Base-by-base conservation (phyloP, 2,797 vertebrate genomes). In the Enoplosus armatus region DNA sequence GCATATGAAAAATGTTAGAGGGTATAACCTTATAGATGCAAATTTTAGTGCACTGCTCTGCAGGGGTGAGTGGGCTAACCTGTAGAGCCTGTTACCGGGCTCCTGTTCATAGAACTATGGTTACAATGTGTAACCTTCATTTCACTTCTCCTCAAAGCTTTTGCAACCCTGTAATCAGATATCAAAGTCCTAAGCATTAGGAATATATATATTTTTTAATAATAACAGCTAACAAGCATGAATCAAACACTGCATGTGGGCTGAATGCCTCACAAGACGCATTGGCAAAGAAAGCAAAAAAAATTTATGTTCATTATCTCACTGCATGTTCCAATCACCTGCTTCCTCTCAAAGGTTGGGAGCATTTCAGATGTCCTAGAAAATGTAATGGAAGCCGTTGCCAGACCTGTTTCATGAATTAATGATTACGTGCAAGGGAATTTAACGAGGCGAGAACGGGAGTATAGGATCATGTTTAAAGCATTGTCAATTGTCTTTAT, bases 401-500 rank as follows among this genome's bases (percentile, higher is more conserved):
- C 77, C 70, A 85, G 82, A 78, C 68, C 65, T 62, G 45, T 61
- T 77, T 88, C 54, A 89, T 89, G 58, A 88, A 93, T 93, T 80
- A 91, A 90, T 89, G 72, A 90, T 83, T 74, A 84, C 51, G 48
- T 77, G 75, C 74, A 8, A 48, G 63, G 65, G 80, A 80, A 84
- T 83, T 63, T 82, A 85, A 89, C n/a, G 63, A 79, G 51, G 41
- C 35, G 72, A 78, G 77, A 89, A 85, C 33, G 7, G 74, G 67
- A 82, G 66, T 84, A 45, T 12, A 70, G 75, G 82, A 84, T 86
- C 67, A 16, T 64, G 76, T 85, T 90, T 77, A 92, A 90, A 89
- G 79, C 66, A 43, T 64, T 70, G 72, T 83, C 89, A 87, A 90
- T 88, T 91, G 85, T 87, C 87, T 88, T 86, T 91, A 83, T 90